Evolutionary conservation across 2,797 vertebrate species (phyloP), one percentile per base, ranked within the genome.

Genomic region (Falco rusticolus): DNA sequence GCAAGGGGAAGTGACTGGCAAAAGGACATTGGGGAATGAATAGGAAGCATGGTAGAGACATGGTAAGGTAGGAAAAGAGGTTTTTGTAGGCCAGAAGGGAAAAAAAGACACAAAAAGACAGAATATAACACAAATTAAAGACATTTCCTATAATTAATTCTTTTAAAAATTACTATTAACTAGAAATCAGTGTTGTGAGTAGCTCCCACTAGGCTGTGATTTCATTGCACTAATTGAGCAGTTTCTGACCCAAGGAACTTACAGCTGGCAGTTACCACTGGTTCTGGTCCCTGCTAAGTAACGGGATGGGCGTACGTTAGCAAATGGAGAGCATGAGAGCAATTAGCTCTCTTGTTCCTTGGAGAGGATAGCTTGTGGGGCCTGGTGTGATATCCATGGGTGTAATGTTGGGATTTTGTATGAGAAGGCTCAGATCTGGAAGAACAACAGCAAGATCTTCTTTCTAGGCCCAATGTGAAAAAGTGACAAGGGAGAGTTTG

Each of bases 71-170:
- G 34, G 21, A 81, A 85, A 92, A 88, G 64, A 75, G 14, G 25
- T 80, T 94, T 94, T 89, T 83, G 45, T 89, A 83, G 89, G 50
- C 54, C 61, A 96, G 53, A 74, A 93, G 37, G 57, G 57, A 96
- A 88, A 93, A 60, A 70, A 87, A 94, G 51, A 77, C 25, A 37
- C 29, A n/a, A 70, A 79, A 90, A 87, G 69, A 79, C 41, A 85
- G 53, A 68, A 31, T 84, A 59, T 81, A 88, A 76, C 54, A 78
- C 41, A 69, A 88, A 83, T 81, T 71, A 59, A 93, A 91, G 66
- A 57, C 39, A 51, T 89, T 90, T 91, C 12, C 47, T 94, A 81
- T 81, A 91, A 90, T 90, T 75, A 90, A 77, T 77, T 81, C 63
- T 6, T 89, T 75, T 53, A 16, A 86, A 89, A 95, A 88, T 41